Percentiles rank a stretch among this genome's conserved stretches.
Evolutionary conservation across 1,140 invertebrate species (phyloP).

Genomic region (Nasonia vitripennis): DNA sequence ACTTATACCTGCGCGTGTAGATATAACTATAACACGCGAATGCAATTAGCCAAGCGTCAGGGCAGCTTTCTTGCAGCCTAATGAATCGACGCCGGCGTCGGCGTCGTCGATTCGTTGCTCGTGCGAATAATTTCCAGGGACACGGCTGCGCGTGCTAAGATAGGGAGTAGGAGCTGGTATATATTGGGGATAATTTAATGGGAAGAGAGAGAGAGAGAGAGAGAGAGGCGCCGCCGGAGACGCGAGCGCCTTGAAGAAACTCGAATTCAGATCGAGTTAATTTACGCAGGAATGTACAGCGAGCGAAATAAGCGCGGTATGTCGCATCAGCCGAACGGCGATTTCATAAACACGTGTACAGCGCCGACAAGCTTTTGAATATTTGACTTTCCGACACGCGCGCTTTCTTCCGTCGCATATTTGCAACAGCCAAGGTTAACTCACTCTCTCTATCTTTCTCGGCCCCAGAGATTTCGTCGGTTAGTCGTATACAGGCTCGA

Average conservation of each 20-base stretch:
- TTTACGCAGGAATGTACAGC: too few species aligned
- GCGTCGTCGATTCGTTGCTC: constrained; percentile 19
- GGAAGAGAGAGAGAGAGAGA: too few species aligned
- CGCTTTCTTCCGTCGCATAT: too few species aligned
- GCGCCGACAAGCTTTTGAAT: too few species aligned
- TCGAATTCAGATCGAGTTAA: too few species aligned
- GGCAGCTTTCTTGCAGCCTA: background rate
- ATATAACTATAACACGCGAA: background rate
- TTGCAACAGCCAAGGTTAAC: background rate
- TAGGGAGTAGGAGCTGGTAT: background rate
- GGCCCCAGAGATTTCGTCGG: background rate
- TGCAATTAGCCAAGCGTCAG: constrained; percentile 10
- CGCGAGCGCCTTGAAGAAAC: too few species aligned
- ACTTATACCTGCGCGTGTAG: too few species aligned
- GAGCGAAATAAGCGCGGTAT: too few species aligned
- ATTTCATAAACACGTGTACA: too few species aligned
- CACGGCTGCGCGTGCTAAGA: background rate
- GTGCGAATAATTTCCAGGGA: constrained; percentile 13
- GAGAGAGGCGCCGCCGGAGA: too few species aligned
- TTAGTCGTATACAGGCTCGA: background rate
- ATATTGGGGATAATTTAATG: background rate
- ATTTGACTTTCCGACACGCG: too few species aligned
- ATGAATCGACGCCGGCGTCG: constrained; percentile 1
- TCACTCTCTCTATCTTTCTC: background rate
- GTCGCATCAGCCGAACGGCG: too few species aligned